Conservation (phyloP, 2,797 vertebrate genomes). For the Rallus crepitans region DNA sequence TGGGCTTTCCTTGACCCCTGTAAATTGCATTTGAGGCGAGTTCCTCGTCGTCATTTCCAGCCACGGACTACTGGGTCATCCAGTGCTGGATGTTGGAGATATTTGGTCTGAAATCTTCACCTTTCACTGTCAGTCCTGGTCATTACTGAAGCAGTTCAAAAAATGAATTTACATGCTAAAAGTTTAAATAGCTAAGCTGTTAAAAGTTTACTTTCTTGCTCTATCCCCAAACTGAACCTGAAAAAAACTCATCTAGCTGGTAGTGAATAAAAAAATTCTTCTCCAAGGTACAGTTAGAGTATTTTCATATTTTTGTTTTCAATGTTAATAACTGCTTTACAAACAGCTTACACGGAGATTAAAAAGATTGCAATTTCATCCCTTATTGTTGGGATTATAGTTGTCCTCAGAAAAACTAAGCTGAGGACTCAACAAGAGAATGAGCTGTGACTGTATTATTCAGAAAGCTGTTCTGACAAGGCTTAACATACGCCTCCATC, state of each 20-base stretch:
- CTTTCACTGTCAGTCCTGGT: neutral
- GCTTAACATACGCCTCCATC: neutral
- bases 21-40: neutral
- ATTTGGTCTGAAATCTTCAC: neutral
- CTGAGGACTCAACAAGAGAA: neutral
- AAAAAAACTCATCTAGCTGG: neutral
- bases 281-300: neutral
- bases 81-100: neutral
- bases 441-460: neutral
- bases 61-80: neutral
- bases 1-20: neutral
- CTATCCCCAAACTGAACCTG: neutral
- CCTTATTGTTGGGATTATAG: constrained; percentile 44
- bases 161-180: neutral
- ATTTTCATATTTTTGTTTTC: neutral
- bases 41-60: neutral
- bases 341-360: constrained; percentile 60
- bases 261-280: neutral
- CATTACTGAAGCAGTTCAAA: neutral
- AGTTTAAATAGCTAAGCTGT: neutral
- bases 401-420: constrained; percentile 49
- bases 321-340: constrained; percentile 47
- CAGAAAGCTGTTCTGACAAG: constrained; percentile 14
- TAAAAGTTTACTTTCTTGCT: constrained; percentile 1
- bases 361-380: constrained; percentile 55